Conservation (phyloP, 2,888 invertebrate genomes). For the Parascotia fuliginaria region DNA sequence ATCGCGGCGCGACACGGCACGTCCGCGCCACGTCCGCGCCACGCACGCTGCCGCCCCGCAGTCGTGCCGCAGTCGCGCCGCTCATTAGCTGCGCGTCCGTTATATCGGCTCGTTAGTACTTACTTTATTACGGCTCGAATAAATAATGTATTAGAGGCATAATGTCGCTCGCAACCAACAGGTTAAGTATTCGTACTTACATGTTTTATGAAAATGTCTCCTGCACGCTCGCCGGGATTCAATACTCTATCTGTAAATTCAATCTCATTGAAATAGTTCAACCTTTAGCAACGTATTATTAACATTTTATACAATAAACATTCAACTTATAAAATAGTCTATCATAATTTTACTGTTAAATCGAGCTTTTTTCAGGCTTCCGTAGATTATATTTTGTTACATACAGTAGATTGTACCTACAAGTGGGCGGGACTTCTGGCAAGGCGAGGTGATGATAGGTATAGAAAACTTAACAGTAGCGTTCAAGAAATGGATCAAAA, state of each 20-base stretch:
- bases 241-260: neutral
- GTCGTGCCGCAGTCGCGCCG: conserved; percentile 21
- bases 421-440: too few species aligned
- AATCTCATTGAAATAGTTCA: neutral
- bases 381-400: too few species aligned
- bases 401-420: too few species aligned
- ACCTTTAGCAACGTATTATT: neutral
- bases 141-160: conserved; percentile 32
- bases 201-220: conserved; percentile 9
- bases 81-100: conserved; percentile 37
- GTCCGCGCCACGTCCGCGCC: conserved; percentile 17
- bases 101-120: conserved; percentile 29
- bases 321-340: too few species aligned
- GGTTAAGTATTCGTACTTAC: conserved; percentile 3
- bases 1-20: conserved; percentile 21
- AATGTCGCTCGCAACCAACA: conserved; percentile 5
- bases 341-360: too few species aligned
- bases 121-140: conserved; percentile 41
- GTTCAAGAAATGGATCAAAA: too few species aligned
- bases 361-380: too few species aligned
- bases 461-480: too few species aligned
- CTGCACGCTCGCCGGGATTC: neutral
- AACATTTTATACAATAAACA: neutral
- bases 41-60: conserved; percentile 5
- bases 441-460: too few species aligned